Conservation (phyloP, 1,140 invertebrate genomes). For the Papilio machaon region DNA sequence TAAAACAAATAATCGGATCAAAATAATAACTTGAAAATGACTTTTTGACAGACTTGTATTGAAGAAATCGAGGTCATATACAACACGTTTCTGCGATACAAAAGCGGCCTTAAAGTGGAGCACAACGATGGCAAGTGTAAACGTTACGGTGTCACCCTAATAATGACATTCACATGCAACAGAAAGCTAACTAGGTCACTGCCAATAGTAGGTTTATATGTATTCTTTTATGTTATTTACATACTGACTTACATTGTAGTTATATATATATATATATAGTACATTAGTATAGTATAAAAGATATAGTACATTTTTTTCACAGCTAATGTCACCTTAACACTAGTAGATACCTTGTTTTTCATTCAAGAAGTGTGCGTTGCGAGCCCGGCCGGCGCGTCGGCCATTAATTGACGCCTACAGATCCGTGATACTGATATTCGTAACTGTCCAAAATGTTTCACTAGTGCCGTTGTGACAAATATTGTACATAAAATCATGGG, state of each 20-base stretch:
- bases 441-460: slow-evolving; percentile 21
- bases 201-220: background rate
- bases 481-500: slow-evolving; percentile 25
- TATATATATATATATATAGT: background rate
- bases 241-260: too few relatives aligned
- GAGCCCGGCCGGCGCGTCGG: background rate
- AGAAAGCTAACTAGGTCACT: background rate
- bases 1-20: background rate
- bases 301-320: background rate
- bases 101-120: background rate
- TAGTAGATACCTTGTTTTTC: slow-evolving; percentile 17
- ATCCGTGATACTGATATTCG: slow-evolving; percentile 20
- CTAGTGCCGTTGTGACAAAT: slow-evolving; percentile 27
- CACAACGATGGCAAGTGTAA: background rate
- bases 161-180: background rate
- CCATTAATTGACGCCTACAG: slow-evolving; percentile 31
- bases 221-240: background rate
- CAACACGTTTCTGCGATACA: background rate
- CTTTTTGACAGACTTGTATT: background rate
- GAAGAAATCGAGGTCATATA: background rate
- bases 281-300: background rate
- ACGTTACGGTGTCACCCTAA: background rate
- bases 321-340: background rate
- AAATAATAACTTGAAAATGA: background rate
- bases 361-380: slow-evolving; percentile 6